Percentiles rank a stretch among this genome's conserved stretches.
phyloP scores from a whole-genome alignment of 2,797 vertebrate species.

The Acropternis orthonyx region DNA sequence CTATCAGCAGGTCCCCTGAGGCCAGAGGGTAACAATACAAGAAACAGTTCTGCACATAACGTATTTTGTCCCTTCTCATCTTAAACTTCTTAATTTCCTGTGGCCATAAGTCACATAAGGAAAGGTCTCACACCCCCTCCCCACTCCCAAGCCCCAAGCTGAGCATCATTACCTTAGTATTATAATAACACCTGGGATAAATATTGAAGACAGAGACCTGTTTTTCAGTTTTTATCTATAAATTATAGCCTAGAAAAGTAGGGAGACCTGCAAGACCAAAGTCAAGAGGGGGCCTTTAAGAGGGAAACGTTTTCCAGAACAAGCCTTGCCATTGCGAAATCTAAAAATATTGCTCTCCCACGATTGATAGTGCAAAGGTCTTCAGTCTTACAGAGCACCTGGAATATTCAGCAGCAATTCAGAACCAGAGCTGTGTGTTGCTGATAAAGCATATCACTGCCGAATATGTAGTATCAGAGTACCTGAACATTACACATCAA shows the following conservation, averaged over 20 bases:
- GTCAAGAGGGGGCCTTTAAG: not conserved
- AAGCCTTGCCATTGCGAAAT: slow-evolving; percentile 19
- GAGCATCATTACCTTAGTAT: not conserved
- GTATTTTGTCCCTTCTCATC: not conserved
- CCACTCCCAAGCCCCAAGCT: no score
- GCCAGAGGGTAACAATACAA: not conserved
- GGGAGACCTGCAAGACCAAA: not conserved
- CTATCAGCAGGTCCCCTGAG: not conserved
- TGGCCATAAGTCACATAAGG: not conserved
- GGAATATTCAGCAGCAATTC: slow-evolving; percentile 3
- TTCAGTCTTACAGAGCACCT: not conserved
- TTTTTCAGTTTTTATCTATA: not conserved
- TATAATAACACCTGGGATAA: not conserved
- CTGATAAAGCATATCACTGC: not conserved
- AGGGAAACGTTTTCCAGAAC: slow-evolving; percentile 25
- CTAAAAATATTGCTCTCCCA: slow-evolving; percentile 32
- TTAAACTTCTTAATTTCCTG: slow-evolving; percentile 29
- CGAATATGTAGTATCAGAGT: not conserved
- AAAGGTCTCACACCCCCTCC: not conserved
- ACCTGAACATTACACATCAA: not conserved
- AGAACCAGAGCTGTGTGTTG: not conserved
- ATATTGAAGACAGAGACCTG: not conserved
- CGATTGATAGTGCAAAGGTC: slow-evolving; percentile 25
- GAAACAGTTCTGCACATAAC: not conserved
- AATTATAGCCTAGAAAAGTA: not conserved